Conservation (phyloP, 2,113 vertebrate species). For the Falcunculus frontatus region DNA sequence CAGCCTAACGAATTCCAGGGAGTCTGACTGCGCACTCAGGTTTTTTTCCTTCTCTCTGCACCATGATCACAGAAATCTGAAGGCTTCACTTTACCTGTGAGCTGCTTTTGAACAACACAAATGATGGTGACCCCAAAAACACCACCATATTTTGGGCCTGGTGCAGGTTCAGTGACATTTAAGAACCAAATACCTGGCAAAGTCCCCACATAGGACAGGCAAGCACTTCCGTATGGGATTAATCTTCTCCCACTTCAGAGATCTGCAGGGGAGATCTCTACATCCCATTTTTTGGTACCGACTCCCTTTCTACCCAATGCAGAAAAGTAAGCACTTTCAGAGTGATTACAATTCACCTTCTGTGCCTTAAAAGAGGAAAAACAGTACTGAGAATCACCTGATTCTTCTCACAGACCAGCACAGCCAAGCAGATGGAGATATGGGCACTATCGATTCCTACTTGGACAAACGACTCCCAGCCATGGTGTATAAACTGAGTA, state of each 20-base stretch:
- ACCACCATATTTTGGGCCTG: not conserved
- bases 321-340: not conserved
- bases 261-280: not conserved
- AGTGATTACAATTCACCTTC: not conserved
- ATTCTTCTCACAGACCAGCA: not conserved
- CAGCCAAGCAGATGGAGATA: not conserved
- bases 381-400: fast-evolving
- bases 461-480: not conserved
- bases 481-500: not conserved
- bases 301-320: not conserved
- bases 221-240: not conserved
- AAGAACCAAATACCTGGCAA: not conserved
- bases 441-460: not conserved
- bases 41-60: not conserved
- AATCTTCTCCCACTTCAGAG: not conserved
- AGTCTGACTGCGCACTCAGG: not conserved
- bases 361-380: not conserved
- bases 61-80: fast-evolving
- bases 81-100: not conserved
- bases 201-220: not conserved
- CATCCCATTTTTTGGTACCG: not conserved
- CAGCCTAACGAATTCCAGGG: not conserved
- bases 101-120: not conserved
- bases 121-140: not conserved
- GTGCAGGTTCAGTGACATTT: not conserved